These are phyloP conservation scores for Acrossocheilus wenchowensis DNA, from an alignment of 2,797 vertebrate species.

Conservation along the genomic window DNA sequence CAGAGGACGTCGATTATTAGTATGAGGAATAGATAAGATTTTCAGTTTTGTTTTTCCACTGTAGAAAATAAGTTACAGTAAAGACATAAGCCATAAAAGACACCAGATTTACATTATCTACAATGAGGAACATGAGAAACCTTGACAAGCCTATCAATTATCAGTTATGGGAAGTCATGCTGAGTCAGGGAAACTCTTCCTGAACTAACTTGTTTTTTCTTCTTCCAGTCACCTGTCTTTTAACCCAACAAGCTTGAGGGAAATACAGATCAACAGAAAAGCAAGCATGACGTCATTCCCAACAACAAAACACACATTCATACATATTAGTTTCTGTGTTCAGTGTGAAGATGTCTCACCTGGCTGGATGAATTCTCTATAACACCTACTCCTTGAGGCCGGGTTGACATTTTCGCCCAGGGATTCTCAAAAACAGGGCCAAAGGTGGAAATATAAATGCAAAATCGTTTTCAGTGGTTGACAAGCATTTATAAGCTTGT, in stretches of 20 bases:
- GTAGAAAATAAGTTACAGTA: background rate
- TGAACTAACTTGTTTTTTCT: background rate
- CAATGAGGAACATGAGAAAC: background rate
- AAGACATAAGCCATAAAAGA: background rate
- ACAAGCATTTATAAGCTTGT: slow-evolving; percentile 73
- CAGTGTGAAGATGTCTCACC: slow-evolving; percentile 71
- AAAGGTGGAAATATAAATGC: slow-evolving; percentile 45
- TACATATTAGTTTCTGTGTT: background rate
- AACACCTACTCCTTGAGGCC: slow-evolving; percentile 78
- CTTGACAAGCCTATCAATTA: background rate
- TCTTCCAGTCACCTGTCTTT: background rate
- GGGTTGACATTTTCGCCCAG: slow-evolving; percentile 79
- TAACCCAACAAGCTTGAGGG: background rate
- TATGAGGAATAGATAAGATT: background rate
- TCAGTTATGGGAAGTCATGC: slow-evolving; percentile 10
- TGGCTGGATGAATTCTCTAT: slow-evolving; percentile 80
- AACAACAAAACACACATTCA: background rate
- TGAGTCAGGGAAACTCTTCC: background rate
- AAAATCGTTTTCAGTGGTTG: slow-evolving; percentile 65
- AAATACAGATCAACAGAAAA: background rate
- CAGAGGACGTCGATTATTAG: background rate
- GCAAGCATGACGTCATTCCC: background rate
- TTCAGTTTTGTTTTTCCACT: background rate
- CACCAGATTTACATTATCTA: background rate
- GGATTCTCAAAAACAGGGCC: slow-evolving; percentile 61